Base-by-base conservation (phyloP, 2,113 vertebrate genomes). In the Paraplagusia blochii region DNA sequence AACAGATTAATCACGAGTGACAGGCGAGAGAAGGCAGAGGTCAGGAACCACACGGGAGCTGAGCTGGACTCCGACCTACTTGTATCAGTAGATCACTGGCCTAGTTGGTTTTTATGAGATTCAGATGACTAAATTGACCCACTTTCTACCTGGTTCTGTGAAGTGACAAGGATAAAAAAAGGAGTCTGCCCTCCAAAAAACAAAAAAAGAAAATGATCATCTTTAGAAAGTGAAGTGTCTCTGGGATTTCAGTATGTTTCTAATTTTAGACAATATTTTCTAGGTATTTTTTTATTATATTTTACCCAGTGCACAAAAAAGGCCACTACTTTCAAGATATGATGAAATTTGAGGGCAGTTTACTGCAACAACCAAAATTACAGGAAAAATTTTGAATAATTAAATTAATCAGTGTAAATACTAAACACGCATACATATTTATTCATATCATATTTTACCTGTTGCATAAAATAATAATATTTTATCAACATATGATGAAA, bases 1-100 rank as follows among this genome's bases (percentile, higher is more conserved):
- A 85, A 75, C 67, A 84, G 87, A 91, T 88, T 88, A 88, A 88
- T 91, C 87, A 88, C 60, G 68, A 85, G 66, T 88, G 88, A 89
- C 85, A 88, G 83, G 69, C 43, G 40, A 59, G 62, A 65, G 72
- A 58, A 75, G 58, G 63, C 46, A 53, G 77, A 62, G 72, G 79
- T 84, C 57, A 79, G 66, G 73, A 81, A 63, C 53, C 68, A 65
- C 76, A 44, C 15, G 68, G 73, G 83, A 80, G 62, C 68, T 57
- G 46, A 74, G 66, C 60, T 83, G 86, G 80, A 87, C 76, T 74
- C 60, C 80, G 81, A 86, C 84, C 87, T 71, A 85, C 69, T 85
- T 85, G 73, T 63, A 76, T 72, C 77, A 52, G 55, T 61, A 63
- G 69, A 74, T 66, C 57, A 67, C 22, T 74, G 76, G 47, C 72